A percentile compares a stretch with the other conserved stretches of the same genome.
These are phyloP conservation scores for Chrysochloris asiatica DNA, from an alignment of 2,113 vertebrate genomes.

Conservation along the genomic window DNA sequence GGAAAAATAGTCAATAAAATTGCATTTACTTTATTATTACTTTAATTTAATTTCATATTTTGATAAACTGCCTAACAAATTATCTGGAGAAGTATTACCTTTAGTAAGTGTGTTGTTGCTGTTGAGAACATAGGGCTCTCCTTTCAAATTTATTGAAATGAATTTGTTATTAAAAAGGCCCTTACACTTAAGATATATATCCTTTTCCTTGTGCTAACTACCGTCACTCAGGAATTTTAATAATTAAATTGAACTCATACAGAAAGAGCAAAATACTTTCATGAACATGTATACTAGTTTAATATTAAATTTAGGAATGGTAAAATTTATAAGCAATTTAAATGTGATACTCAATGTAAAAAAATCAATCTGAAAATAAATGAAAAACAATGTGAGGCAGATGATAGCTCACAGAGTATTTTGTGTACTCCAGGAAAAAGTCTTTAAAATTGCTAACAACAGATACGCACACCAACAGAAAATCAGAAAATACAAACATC, in stretches of 20 bases:
- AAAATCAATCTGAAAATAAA: conserved; percentile 1
- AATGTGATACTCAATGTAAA: not conserved
- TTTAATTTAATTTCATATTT: not conserved
- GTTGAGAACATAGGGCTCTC: not conserved
- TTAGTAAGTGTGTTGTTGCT: not conserved
- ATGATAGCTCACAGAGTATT: not conserved
- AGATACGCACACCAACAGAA: not conserved
- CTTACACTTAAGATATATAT: not conserved
- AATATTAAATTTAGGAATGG: conserved; percentile 1
- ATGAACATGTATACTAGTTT: not conserved
- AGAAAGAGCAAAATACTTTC: not conserved
- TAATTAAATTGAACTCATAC: not conserved
- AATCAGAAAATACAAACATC: not conserved
- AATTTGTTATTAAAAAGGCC: not conserved
- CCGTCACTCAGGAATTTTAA: not conserved
- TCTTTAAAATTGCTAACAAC: conserved; percentile 2
- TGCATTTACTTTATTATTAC: conserved; percentile 37
- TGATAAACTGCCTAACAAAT: not conserved
- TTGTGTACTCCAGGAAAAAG: not conserved
- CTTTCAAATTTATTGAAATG: not conserved
- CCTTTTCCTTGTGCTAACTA: not conserved
- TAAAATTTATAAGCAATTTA: not conserved
- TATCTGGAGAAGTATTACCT: not conserved
- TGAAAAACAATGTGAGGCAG: not conserved
- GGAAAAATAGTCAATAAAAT: conserved; percentile 61